Conservation (phyloP, 2,113 vertebrate genomes). For the Hyperopisus bebe region DNA sequence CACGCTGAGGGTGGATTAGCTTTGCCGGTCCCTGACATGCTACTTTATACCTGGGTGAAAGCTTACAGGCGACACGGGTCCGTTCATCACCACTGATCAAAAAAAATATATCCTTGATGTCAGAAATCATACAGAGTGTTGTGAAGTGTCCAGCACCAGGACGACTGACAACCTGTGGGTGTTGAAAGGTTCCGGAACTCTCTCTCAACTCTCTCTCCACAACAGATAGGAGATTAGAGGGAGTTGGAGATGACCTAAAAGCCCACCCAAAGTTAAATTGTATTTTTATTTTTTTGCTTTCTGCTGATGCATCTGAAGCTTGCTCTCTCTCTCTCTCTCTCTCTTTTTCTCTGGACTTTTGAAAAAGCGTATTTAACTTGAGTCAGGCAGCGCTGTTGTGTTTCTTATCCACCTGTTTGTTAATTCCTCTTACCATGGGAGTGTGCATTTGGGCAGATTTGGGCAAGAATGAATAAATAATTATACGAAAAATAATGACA, state of each 20-base stretch:
- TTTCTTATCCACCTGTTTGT: conserved; percentile 9
- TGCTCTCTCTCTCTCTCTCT: neutral
- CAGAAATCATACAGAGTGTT: conserved; percentile 8
- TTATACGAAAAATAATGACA: conserved; percentile 9
- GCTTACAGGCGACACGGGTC: neutral
- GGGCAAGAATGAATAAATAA: neutral
- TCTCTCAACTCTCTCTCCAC: neutral
- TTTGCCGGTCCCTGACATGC: conserved; percentile 55
- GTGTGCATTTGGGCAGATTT: conserved; percentile 10
- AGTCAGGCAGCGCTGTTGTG: neutral
- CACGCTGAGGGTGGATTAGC: conserved; percentile 64
- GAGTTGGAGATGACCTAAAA: neutral
- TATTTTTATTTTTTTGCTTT: neutral
- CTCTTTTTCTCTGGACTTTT: neutral
- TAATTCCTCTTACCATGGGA: neutral
- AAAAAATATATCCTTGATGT: neutral
- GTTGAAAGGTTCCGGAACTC: neutral
- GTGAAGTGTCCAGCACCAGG: neutral
- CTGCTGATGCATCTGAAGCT: neutral
- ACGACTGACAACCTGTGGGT: neutral
- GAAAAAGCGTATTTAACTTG: neutral
- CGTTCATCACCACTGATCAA: neutral
- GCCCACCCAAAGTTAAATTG: neutral
- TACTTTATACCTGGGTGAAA: conserved; percentile 31
- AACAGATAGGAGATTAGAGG: neutral